Base-by-base conservation (phyloP, 2,113 vertebrate genomes). In the Lepus timidus region DNA sequence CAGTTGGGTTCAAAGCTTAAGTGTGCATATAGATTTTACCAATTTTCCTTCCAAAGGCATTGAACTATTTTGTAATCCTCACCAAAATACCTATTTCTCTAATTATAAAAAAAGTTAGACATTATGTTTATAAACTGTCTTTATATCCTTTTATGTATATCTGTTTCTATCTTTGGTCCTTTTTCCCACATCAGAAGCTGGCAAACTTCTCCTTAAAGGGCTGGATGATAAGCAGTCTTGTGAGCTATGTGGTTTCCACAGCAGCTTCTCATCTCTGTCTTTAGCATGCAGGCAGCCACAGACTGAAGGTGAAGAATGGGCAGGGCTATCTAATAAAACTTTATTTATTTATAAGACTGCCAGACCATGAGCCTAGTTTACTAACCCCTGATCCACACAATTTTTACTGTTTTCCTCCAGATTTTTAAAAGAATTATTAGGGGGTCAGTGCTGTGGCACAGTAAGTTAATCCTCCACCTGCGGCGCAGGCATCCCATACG, bases 271-370 rank as follows among this genome's bases (percentile, higher is more conserved):
- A 67, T 23, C 70, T 39, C 58, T 64, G 88, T 29, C 4, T 12
- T 14, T 13, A n/a, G 55, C 22, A 25, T 49, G 13, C 79, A 51
- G 71, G 73, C 29, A 71, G 31, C 74, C 55, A 68, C 17, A 62
- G 16, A 22, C 0, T 44, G 68, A 0, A 75, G 0, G 27, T 0
- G 2, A 36, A 39, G n/a, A 33, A 29, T 8, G 1, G 14, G 19
- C 1, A 3, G 1, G 27, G 76, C 65, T 25, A 3, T 29, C 44
- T 49, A 16, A 9, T 10, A 13, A 89, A 55, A 36, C 14, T 12
- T 55, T 14, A 71, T 23, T 23, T 29, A 67, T 31, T 22, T 20
- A 31, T 51, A 23, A 33, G 33, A 25, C 31, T 1, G 27, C 51
- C 51, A n/a, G 13, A 31, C 27, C 51, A n/a, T 55, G 27, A 8